A percentile compares a stretch with the other conserved stretches of the same genome.
phyloP scores from a whole-genome alignment of 2,113 vertebrate species.

The Mungos mungo region DNA sequence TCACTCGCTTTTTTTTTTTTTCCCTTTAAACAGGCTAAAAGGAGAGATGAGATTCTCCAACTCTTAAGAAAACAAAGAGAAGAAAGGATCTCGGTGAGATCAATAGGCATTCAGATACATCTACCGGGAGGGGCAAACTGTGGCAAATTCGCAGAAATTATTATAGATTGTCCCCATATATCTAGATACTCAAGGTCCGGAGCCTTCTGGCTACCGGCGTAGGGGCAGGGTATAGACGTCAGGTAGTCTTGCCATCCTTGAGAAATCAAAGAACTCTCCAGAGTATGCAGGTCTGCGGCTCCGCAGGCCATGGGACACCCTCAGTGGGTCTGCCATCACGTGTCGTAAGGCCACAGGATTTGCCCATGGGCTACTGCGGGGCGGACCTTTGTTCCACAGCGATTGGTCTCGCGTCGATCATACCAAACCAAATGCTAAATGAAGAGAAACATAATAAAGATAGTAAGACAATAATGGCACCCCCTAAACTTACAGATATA shows the following conservation, averaged over 20 bases:
- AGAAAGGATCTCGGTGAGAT: slow-evolving; percentile 83
- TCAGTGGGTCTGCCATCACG: background rate
- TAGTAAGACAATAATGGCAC: background rate
- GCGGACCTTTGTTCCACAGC: background rate
- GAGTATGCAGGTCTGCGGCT: background rate
- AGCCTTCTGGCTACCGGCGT: background rate
- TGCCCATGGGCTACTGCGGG: background rate
- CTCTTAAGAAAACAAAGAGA: slow-evolving; percentile 86
- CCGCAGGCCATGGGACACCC: too few relatives aligned
- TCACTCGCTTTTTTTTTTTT: background rate
- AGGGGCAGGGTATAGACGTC: background rate
- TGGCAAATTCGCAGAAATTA: background rate
- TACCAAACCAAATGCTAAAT: slow-evolving; percentile 34
- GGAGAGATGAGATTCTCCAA: slow-evolving; percentile 84
- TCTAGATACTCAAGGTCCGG: background rate
- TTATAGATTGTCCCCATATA: background rate
- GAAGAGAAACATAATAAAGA: background rate
- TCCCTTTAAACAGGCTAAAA: slow-evolving; percentile 82
- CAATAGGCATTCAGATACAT: background rate
- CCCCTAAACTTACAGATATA: background rate
- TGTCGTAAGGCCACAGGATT: background rate
- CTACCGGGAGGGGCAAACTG: background rate
- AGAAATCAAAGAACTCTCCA: background rate
- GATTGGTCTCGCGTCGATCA: background rate
- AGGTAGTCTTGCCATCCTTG: background rate